Evolutionary conservation across 2,113 vertebrate species (phyloP), one percentile per base, ranked within the genome.

Genomic region (Vidua chalybeata): DNA sequence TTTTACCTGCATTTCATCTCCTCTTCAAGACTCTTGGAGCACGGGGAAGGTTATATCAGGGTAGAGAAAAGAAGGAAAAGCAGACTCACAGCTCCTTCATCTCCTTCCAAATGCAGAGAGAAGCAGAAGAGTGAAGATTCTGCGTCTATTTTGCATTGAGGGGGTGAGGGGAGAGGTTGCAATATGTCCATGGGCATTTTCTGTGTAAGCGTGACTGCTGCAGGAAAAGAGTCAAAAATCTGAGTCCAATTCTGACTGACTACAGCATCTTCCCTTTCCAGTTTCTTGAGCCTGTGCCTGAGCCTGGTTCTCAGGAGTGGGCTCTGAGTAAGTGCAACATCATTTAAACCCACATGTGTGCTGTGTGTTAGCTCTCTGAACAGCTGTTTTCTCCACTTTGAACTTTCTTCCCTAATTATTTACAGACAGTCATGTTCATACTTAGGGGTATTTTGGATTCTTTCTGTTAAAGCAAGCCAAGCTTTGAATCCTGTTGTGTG

Each of bases 151-250:
- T 80, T 24, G 22, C 20, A 3, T 45, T 17, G 12, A 2, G 3
- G 4, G 1, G 0, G 1, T 9, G 8, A 23, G 1, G 3, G 0
- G 1, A 2, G 9, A 33, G 10, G 15, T 23, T 84, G 24, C 4
- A 11, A 1, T 22, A 10, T 5, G 7, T 46, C 37, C 22, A 3
- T 9, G 43, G 54, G 21, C 4, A 14, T 69, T 93, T 83, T 72
- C 66, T 59, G 2, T 10, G 15, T n/a, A 41, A 69, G 26, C 20
- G 11, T 0, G 1, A 64, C n/a, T 62, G 84, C n/a, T 62, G 84
- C 2, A 4, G 46, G 15, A 55, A 61, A 86, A 67, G 15, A 33
- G 54, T 20, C 0, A 1, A 52, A 48, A 79, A 35, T 2, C 0
- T 15, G 30, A 72, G 14, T 41, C 18, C 3, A 9, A 1, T 52